Percentiles rank a stretch among this genome's conserved stretches.
Evolutionary conservation across 37 sponge, comb jelly and placozoan species (phyloP).

Genomic region (Ephydatia muelleri): DNA sequence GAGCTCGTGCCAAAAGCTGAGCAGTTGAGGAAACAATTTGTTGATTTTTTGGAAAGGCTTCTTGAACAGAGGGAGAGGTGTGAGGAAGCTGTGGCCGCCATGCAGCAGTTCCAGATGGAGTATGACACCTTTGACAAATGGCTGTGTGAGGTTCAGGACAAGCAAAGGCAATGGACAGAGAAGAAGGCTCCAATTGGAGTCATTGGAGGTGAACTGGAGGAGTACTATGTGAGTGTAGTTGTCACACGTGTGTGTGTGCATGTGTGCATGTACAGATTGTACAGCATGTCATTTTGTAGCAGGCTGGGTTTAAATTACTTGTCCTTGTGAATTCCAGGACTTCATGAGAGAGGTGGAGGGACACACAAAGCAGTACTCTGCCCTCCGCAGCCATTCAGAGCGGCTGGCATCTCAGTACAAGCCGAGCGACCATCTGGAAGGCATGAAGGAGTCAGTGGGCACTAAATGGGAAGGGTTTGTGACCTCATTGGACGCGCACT

Average conservation of each 20-base stretch:
- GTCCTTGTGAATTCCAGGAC: too few relatives aligned
- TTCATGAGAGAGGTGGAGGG: constrained; percentile 43
- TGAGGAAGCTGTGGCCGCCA: constrained; percentile 38
- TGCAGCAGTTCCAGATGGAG: constrained; percentile 29
- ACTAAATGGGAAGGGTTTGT: constrained; percentile 39
- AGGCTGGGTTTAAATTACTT: too few relatives aligned
- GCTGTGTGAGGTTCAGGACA: constrained; percentile 5
- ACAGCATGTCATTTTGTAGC: neutral
- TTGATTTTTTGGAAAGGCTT: neutral
- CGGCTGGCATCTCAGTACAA: constrained; percentile 21
- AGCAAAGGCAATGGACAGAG: neutral
- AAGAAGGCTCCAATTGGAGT: constrained; percentile 54
- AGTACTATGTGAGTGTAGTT: constrained; percentile 27
- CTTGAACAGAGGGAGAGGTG: constrained; percentile 39
- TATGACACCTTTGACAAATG: constrained; percentile 8
- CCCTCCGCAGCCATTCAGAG: constrained; percentile 4
- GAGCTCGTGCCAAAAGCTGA: neutral
- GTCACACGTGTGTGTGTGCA: neutral
- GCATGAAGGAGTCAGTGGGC: constrained; percentile 9
- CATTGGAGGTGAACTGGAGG: constrained; percentile 36
- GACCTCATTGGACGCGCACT: neutral
- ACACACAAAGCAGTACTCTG: constrained; percentile 33
- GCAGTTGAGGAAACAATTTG: constrained; percentile 11
- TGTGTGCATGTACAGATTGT: neutral
- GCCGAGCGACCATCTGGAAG: constrained; percentile 39